These are phyloP conservation scores for Penaeus indicus DNA, from an alignment of 1,140 invertebrate species.

Conservation along the genomic window DNA sequence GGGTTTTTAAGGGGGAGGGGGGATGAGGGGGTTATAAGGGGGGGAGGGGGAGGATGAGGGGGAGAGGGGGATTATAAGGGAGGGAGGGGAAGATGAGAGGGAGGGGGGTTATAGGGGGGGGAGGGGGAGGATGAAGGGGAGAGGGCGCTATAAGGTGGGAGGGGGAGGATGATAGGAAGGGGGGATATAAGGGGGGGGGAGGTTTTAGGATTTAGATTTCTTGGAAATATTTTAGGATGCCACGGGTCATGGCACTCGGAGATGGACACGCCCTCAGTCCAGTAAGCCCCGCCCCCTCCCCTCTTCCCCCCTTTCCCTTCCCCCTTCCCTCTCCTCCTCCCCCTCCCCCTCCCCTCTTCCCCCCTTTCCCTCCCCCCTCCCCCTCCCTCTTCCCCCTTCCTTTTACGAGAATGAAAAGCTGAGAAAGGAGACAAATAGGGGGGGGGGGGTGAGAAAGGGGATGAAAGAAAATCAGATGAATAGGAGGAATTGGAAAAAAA, in stretches of 20 bases:
- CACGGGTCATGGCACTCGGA: not conserved
- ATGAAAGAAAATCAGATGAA: not conserved
- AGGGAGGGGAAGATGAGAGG: too few species aligned
- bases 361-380: not conserved
- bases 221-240: too few species aligned
- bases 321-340: not conserved
- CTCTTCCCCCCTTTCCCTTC: not conserved
- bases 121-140: too few species aligned
- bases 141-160: too few species aligned
- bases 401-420: not conserved
- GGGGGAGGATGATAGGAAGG: too few species aligned
- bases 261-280: slow-evolving; percentile 12
- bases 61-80: too few species aligned
- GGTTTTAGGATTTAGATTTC: too few species aligned
- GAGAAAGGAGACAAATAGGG: not conserved
- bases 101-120: too few species aligned
- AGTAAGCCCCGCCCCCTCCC: not conserved
- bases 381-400: not conserved
- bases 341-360: not conserved
- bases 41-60: too few species aligned
- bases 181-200: too few species aligned
- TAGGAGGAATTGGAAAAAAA: not conserved
- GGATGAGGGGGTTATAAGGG: too few species aligned
- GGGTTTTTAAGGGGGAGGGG: too few species aligned
- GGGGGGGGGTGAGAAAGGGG: not conserved